A percentile compares a stretch with the other conserved stretches of the same genome.
These are phyloP conservation scores for Prietella phreatophila DNA, from an alignment of 2,113 vertebrate species.

Conservation along the genomic window DNA sequence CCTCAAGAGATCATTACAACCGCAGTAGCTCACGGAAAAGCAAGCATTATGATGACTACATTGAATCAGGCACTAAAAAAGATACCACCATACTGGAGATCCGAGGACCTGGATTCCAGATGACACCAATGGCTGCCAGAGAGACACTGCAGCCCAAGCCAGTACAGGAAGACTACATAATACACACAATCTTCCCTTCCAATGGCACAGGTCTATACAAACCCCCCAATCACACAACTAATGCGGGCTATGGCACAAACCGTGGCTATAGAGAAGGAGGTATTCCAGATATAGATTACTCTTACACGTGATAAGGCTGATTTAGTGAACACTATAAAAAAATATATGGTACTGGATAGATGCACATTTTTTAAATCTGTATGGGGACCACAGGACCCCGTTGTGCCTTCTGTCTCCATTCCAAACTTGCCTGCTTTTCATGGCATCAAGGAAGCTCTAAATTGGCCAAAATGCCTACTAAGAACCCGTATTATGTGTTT, in stretches of 20 bases:
- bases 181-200: conserved; percentile 91
- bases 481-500: conserved; percentile 61
- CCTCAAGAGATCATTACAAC: conserved; percentile 76
- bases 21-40: conserved; percentile 73
- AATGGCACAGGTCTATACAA: conserved; percentile 89
- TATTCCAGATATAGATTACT: conserved; percentile 88
- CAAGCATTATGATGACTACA: conserved; percentile 83
- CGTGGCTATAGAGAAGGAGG: conserved; percentile 86
- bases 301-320: conserved; percentile 83
- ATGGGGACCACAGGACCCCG: conserved; percentile 75
- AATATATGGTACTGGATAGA: conserved; percentile 71
- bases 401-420: conserved; percentile 80
- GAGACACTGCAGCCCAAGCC: conserved; percentile 80
- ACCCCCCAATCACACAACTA: conserved; percentile 72
- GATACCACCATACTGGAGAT: conserved; percentile 91
- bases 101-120: conserved; percentile 83
- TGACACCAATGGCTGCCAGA: conserved; percentile 83
- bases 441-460: conserved; percentile 65
- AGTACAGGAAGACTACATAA: conserved; percentile 85
- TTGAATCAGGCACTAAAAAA: conserved; percentile 92
- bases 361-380: conserved; percentile 72
- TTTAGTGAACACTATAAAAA: conserved; percentile 59
- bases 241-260: conserved; percentile 82
- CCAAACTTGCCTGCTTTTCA: conserved; percentile 70
- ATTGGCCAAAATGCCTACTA: conserved; percentile 64